Evolutionary conservation across 2,888 invertebrate species (phyloP), one percentile per base, ranked within the genome.

Genomic region (Clepsis dumicolana): DNA sequence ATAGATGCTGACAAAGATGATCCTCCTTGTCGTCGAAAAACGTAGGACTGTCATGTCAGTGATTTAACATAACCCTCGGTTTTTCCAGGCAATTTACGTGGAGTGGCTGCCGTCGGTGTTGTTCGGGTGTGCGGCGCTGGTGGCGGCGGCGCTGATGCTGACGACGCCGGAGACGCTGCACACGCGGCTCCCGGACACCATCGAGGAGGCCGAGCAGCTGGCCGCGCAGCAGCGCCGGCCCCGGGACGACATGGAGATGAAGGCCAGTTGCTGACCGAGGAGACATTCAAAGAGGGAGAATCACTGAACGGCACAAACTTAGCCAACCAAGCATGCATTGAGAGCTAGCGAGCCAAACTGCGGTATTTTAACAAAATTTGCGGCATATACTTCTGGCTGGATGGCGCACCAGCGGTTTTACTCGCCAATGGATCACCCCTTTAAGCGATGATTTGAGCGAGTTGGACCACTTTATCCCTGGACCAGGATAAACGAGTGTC

Each of bases 101-200:
- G 87, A 89, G 8, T 91, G 93, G 84, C 82, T 94, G 71, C 95
- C 96, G 0, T 93, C 95, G 1, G 94, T 95, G 62, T 84, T 95
- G 62, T 96, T 96, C 80, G 95, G 95, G 0, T 73, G 81, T 12
- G 89, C 94, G 65, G 95, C 95, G 27, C 88, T 94, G 56, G 75
- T 93, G 44, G 94, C 95, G 10, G 95, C 94, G 27, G 86, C 85
- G 25, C 86, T 95, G 62, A 94, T 95, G 80, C 83, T 95, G 75
- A 88, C 92, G 56, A 95, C 96, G 54, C 96, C 96, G 0, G 95
- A 96, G 89, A 95, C 95, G 2, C 92, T 95, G 35, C 90, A 95
- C 83, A 88, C 93, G 38, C 88, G 94, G 10, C 82, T 95, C 54
- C 95, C 96, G 1, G 94, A 95, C 78, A 95, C 95, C 67, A 93